Base-by-base conservation (phyloP, 2,113 vertebrate genomes). In the Fregata magnificens region DNA sequence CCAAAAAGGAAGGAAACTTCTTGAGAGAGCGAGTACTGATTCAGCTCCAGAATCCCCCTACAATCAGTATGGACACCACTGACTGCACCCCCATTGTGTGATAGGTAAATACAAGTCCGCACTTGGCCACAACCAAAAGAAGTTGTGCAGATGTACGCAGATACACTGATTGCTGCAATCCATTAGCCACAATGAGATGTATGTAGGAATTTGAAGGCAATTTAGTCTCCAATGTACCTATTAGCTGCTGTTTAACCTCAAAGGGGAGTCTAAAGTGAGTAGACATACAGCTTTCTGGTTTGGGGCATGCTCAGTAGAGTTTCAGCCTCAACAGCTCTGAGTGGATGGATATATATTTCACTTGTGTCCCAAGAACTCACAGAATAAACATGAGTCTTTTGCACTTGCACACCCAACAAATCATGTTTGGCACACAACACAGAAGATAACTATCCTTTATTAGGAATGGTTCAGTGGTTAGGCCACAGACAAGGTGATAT, bases 261-360 rank as follows among this genome's bases (percentile, higher is more conserved):
- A 53, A 59, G 7, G 8, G 8, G 3, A 77, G 20, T 40, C 47
- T 87, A 45, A 45, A 82, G 32, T 55, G 24, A 49, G 8, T 42
- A 66, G n/a, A 65, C 32, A 44, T 55, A 53, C 11, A 66, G 26
- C 13, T 44, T 77, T 65, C 15, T 38, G 10, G 6, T 58, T 66
- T 78, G 6, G 18, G 24, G 7, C 26, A 25, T 61, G 45, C 22
- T 86, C 10, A 13, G 20, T 19, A 66, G 38, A 47, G 22, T 76
- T 82, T 82, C 52, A 82, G n/a, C 16, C 28, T 82, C 52, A 82
- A 21, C n/a, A 44, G 22, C n/a, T 94, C 34, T 40, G 12, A 81
- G 20, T 0, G 0, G 21, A 45, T 42, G 58, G 20, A 34, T 42
- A n/a, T 3, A 11, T 45, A 58, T 58, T 52, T 63, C 10, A 40